Evolutionary conservation across 2,888 invertebrate species (phyloP).

Genomic region (Agrypnus murinus): DNA sequence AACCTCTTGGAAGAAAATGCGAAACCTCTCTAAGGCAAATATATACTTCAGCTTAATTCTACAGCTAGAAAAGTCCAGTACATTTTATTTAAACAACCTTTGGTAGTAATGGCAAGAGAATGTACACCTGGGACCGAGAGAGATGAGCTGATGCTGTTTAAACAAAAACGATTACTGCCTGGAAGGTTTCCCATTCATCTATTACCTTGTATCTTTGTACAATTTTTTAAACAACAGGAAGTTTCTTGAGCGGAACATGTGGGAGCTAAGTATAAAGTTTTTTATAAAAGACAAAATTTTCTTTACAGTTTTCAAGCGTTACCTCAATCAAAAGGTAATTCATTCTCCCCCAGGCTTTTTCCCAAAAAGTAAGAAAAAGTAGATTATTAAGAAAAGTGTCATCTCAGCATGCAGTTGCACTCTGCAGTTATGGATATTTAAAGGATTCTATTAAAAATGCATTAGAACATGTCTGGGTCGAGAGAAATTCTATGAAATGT

Average conservation of each 20-base stretch:
- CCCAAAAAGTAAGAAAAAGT: too few species aligned
- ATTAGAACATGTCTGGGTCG: constrained; percentile 16
- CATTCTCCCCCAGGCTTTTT: too few species aligned
- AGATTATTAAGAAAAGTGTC: neutral
- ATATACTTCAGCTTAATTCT: too few species aligned
- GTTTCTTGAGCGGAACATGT: constrained; percentile 16
- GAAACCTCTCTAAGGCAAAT: too few species aligned
- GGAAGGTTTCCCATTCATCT: constrained; percentile 30
- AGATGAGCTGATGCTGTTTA: constrained; percentile 32
- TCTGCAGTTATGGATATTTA: neutral
- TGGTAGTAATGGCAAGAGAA: constrained; percentile 27
- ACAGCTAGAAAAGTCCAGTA: neutral
- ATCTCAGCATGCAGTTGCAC: constrained; percentile 10
- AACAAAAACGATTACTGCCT: constrained; percentile 32
- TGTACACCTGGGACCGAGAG: constrained; percentile 33
- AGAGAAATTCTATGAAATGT: neutral
- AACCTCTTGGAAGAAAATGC: too few species aligned
- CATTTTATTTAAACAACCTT: constrained; percentile 22
- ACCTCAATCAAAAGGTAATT: too few species aligned
- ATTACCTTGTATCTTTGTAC: constrained; percentile 19
- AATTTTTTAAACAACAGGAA: constrained; percentile 23
- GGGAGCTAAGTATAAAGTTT: constrained; percentile 1
- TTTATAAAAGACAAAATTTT: neutral
- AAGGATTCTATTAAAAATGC: constrained; percentile 16
- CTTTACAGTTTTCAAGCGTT: neutral